Evolutionary conservation across 1,140 invertebrate species (phyloP).

Genomic region (Harpegnathos saltator): DNA sequence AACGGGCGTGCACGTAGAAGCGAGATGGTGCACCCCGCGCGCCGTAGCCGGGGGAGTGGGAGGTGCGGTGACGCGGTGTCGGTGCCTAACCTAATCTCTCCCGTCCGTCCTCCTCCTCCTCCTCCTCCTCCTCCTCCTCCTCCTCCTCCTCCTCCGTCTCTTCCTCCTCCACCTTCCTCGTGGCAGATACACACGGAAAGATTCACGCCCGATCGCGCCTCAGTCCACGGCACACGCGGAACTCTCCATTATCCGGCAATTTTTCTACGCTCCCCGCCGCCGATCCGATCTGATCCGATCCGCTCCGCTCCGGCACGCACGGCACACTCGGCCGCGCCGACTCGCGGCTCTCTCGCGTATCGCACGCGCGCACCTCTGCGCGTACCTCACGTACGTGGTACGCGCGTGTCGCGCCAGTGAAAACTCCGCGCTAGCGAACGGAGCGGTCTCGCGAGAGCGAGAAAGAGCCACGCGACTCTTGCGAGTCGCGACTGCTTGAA

Average conservation of each 20-base stretch:
- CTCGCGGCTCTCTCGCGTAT: conserved; percentile 17
- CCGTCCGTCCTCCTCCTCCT: conserved; percentile 56
- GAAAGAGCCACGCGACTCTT: conserved; percentile 43
- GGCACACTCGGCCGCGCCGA: conserved; percentile 27
- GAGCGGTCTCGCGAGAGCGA: conserved; percentile 38
- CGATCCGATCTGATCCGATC: conserved; percentile 38
- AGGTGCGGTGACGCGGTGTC: conserved; percentile 65
- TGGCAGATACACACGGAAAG: conserved; percentile 38
- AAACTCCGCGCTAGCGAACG: conserved; percentile 64
- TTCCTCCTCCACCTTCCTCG: conserved; percentile 25
- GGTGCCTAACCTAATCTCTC: conserved; percentile 74
- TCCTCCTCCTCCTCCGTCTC: conserved; percentile 49
- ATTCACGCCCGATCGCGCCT: conserved; percentile 49
- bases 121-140: conserved; percentile 61
- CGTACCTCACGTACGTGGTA: conserved; percentile 23
- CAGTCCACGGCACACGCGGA: conserved; percentile 57
- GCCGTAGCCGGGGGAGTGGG: conserved; percentile 19
- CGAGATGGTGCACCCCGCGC: conserved; percentile 20
- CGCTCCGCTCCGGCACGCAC: conserved; percentile 15
- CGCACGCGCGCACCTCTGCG: not conserved
- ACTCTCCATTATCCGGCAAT: conserved; percentile 63
- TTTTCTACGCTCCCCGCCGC: conserved; percentile 41
- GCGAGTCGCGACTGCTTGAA: conserved; percentile 54
- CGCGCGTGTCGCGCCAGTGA: conserved; percentile 61
- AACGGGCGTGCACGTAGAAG: conserved; percentile 30